Base-by-base conservation (phyloP, 2,797 vertebrate species). In the Characodon lateralis region DNA sequence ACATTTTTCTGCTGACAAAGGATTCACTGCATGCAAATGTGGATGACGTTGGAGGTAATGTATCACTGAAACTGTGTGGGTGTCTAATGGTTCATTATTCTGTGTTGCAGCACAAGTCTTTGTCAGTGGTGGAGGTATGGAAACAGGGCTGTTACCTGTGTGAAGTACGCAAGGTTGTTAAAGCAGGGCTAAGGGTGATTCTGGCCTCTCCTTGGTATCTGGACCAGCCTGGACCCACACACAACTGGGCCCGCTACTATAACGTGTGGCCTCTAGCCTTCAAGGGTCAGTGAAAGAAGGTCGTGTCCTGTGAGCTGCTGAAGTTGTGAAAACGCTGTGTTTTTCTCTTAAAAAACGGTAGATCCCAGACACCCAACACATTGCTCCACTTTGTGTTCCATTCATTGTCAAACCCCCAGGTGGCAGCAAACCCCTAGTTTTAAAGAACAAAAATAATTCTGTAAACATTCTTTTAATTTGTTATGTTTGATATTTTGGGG, bases 151-250 rank as follows among this genome's bases (percentile, higher is more conserved):
- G 79, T 0, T 99, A 98, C 87, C 69, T 90, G 78, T 93, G 95
- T 12, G 96, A 98, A 90, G 86, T 97, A 83, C 93, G 94, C 0
- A 92, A 88, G 55, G 94, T 98, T 90, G 95, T 94, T 41, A 91
- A 93, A 72, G 96, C 96, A 4, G 96, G 97, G 59, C 95, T 96
- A 85, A 94, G 82, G n/a, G 95, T 94, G 71, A 94, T 99, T 87
- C 95, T 99, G 20, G 97, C 97, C 50, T 94, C 97, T 2, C 97
- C 97, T 0, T 99, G 98, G 97, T 99, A 99, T 88, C 96, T 99
- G 88, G 98, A 99, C 90, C 89, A 77, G 76, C 96, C 97, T 58
- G 93, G 95, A 59, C 97, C 97, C 0, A 96, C 96, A 70, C 96
- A 97, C 80, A 95, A 98, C 92, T 99, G 98, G 97, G 93, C 95